These are phyloP conservation scores for Masticophis lateralis DNA, from an alignment of 2,797 vertebrate genomes.

Conservation along the genomic window DNA sequence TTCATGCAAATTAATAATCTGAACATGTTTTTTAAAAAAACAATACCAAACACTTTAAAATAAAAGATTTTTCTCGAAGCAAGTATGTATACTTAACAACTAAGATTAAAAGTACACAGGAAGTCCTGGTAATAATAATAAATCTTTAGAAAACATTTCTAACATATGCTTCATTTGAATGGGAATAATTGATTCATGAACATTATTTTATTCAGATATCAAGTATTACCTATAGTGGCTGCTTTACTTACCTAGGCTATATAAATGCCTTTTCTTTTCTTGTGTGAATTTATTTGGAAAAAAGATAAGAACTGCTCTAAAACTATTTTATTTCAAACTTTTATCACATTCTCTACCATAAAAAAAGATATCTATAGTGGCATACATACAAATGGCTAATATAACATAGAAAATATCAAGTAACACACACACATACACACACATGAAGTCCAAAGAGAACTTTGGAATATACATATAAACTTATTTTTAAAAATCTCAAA, in stretches of 20 bases:
- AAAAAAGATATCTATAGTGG: background rate
- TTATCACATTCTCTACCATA: background rate
- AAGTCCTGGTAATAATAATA: background rate
- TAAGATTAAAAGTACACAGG: background rate
- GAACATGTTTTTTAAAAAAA: background rate
- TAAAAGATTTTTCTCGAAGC: background rate
- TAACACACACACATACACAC: no score
- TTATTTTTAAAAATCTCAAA: background rate
- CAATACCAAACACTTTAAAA: background rate
- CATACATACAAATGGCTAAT: background rate
- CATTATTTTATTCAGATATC: background rate
- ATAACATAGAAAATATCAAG: background rate
- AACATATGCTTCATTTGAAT: background rate
- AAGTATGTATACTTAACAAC: background rate
- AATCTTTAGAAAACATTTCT: background rate
- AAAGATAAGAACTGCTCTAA: background rate
- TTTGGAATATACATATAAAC: background rate
- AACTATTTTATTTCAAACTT: background rate
- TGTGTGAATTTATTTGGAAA: background rate
- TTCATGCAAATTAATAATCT: background rate
- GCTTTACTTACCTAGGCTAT: background rate
- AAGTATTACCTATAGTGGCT: background rate
- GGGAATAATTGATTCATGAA: background rate
- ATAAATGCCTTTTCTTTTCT: background rate
- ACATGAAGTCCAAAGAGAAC: background rate